A percentile compares a stretch with the other conserved stretches of the same genome.
These are phyloP conservation scores for Coracopsis vasa DNA, from an alignment of 2,113 vertebrate species.

Conservation along the genomic window DNA sequence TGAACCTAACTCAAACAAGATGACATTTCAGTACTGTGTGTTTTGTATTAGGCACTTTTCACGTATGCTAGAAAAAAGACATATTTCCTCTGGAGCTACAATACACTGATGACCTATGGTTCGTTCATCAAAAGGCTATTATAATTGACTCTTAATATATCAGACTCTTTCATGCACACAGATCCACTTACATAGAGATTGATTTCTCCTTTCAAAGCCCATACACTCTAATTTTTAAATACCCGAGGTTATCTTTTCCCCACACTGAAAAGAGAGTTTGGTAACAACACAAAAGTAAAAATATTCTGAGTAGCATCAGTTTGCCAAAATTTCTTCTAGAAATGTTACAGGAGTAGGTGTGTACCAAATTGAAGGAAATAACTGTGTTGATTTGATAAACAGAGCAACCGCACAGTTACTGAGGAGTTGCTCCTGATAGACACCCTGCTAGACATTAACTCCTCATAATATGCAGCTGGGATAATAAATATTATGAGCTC, in stretches of 20 bases:
- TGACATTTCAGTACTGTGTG: background rate
- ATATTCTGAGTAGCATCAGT: background rate
- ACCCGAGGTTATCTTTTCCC: background rate
- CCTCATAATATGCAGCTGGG: background rate
- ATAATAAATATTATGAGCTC: slow-evolving; percentile 13
- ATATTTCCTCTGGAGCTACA: background rate
- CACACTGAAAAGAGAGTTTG: background rate
- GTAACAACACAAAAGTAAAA: background rate
- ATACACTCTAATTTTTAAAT: background rate
- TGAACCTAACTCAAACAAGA: background rate
- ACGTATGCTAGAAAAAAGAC: background rate
- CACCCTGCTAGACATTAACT: background rate
- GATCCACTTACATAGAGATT: slow-evolving; percentile 21
- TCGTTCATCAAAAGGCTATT: slow-evolving; percentile 2
- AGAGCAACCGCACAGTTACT: background rate
- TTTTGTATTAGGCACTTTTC: background rate
- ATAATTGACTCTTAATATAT: slow-evolving; percentile 69
- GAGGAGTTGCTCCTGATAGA: background rate
- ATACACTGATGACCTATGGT: background rate
- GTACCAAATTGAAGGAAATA: background rate
- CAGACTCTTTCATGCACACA: slow-evolving; percentile 24
- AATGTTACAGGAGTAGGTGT: background rate
- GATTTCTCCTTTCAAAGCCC: slow-evolving; percentile 13
- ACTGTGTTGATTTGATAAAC: background rate
- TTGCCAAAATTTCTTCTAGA: background rate